Evolutionary conservation across 2,113 vertebrate genomes (phyloP), one percentile per base, ranked within the genome.

Genomic region (Phrynosoma platyrhinos): DNA sequence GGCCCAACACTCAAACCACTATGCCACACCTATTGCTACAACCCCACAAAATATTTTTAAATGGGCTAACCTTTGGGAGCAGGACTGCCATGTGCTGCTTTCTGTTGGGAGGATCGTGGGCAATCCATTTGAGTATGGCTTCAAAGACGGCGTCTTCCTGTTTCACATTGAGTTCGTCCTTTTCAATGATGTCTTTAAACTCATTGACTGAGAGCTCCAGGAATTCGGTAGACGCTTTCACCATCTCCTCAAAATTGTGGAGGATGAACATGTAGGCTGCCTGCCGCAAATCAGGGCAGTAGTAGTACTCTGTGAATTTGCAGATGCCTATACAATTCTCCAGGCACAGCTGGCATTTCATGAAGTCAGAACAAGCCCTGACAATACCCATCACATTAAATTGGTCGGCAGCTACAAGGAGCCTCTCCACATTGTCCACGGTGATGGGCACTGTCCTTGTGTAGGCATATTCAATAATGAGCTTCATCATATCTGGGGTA

Each of bases 321-420:
- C 94, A 98, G 91, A 98, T 97, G 91, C 97, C 95, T 0, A 97
- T 96, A 81, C 98, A 97, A 5, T 98, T 98, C 68, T 97, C 93
- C 40, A 95, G 74, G 88, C 95, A 94, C 6, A 98, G 94, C 74
- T 96, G 95, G 2, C 94, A 92, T 85, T 92, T 93, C 69, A 98
- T 92, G 95, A 98, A 98, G 82, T 97, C 83, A 0, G 94, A 95
- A 94, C 98, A 98, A 13, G 90, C 86, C 16, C 94, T 74, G 47
- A 98, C 75, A 0, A 98, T 89, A 8, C 92, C 96, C 89, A 95
- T 94, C 90, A 98, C 84, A 5, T 96, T 96, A 83, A 98, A 93
- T 47, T 97, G 96, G 87, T 98, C 96, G 0, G 98, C 97, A 0
- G 97, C 96, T 0, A 90, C 86, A 5, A 98, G 87, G 42, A 98